Base-by-base conservation (phyloP, 1,140 invertebrate genomes). In the Aphelenchoides besseyi region DNA sequence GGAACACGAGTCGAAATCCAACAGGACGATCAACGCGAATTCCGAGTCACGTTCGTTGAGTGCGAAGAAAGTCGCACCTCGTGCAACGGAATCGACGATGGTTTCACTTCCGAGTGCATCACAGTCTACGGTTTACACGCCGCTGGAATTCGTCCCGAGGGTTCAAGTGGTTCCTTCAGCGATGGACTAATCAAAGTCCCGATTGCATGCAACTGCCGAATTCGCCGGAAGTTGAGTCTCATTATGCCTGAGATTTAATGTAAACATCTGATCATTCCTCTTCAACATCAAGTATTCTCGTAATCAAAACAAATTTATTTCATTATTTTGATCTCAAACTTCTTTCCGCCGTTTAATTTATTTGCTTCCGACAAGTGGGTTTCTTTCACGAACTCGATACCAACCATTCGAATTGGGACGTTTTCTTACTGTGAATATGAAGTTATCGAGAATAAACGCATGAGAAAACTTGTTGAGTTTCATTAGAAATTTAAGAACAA, bases 61-160 rank as follows among this genome's bases (percentile, higher is more conserved):
- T 74, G 73, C 16, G 63, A 68, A 1, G 68, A 69, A 16, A 33
- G 30, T 53, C 71, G 71, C 12, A 23, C 52, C 8, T 12, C 68
- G 12, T 79, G 73, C 32, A 41, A 71, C 53, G 73, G 76, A 28
- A 74, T 74, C 48, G 76, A 74, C 75, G 62, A 61, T 61, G 18
- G 69, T 23, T 75, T 80, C 74, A 69, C 74, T 5, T 75, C 74
- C 26, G 76, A 75, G 55, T 75, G 74, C 37, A 70, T 78, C 12
- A 75, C 74, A 32, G 23, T 75, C n/a, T 75, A 74, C 33, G 74
- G 74, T 5, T 52, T 77, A 23, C 74, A 48, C 3, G 75, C 74
- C 29, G 74, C 74, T 29, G 53, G 76, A 2, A 72, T 75, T 29
- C 76, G 74, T 3, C 33, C 74, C n/a, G 74, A 75, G 26, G 76